Conservation (phyloP, 1,140 invertebrate species). For the Apis cerana region DNA sequence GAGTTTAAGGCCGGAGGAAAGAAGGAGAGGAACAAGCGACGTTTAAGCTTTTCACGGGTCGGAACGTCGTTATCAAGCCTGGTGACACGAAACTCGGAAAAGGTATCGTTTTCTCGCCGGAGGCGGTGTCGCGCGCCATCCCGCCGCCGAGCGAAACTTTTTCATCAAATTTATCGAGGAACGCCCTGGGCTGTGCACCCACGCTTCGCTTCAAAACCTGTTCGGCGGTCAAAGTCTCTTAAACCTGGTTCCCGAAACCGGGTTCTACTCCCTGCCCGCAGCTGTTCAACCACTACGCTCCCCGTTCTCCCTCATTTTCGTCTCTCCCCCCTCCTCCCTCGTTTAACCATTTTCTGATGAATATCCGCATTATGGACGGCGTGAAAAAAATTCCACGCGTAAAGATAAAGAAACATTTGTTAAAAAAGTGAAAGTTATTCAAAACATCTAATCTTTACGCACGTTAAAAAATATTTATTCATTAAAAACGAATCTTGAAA, state of each 20-base stretch:
- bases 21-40: background rate
- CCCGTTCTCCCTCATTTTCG: too few species aligned
- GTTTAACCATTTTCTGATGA: too few species aligned
- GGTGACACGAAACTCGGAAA: conserved; percentile 30
- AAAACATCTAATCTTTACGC: too few species aligned
- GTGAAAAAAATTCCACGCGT: too few species aligned
- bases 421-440: too few species aligned
- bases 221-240: conserved; percentile 37
- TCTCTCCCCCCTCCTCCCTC: too few species aligned
- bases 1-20: background rate
- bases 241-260: conserved; percentile 8
- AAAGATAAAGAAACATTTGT: too few species aligned
- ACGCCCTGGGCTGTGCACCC: conserved; percentile 31
- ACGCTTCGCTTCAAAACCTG: conserved; percentile 9
- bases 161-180: conserved; percentile 52
- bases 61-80: conserved; percentile 44
- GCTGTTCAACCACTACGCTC: conserved; percentile 18
- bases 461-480: too few species aligned
- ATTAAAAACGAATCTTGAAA: too few species aligned
- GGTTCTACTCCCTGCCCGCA: background rate
- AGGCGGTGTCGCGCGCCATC: background rate
- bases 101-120: conserved; percentile 41
- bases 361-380: too few species aligned
- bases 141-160: conserved; percentile 34
- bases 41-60: conserved; percentile 44